Evolutionary conservation across 2,113 vertebrate genomes (phyloP).

Genomic region (Cololabis saira): DNA sequence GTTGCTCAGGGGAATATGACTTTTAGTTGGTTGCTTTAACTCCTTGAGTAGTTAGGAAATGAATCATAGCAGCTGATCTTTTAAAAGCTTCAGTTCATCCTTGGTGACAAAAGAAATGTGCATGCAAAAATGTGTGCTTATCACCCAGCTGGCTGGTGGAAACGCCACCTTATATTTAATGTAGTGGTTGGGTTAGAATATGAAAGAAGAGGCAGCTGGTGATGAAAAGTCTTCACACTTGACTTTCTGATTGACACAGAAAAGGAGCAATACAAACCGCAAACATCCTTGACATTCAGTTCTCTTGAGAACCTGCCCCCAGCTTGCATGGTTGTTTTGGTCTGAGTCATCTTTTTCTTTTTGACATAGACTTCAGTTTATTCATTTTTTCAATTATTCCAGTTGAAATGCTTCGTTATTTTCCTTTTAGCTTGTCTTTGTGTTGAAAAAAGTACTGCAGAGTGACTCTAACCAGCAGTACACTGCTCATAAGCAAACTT

Average conservation of each 20-base stretch:
- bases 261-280: conserved; percentile 28
- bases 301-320: neutral
- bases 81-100: conserved; percentile 38
- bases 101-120: conserved; percentile 1
- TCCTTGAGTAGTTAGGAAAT: conserved; percentile 49
- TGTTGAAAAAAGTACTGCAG: no score
- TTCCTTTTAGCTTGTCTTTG: no score
- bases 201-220: conserved; percentile 26
- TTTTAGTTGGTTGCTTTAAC: conserved; percentile 34
- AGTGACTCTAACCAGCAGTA: no score
- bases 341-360: conserved; percentile 26
- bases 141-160: conserved; percentile 35
- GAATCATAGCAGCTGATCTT: conserved; percentile 40
- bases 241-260: conserved; percentile 51
- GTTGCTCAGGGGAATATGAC: neutral
- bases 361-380: conserved; percentile 36
- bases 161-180: conserved; percentile 15
- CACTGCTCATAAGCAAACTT: no score
- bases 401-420: conserved; percentile 28
- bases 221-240: conserved; percentile 43
- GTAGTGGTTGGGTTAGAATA: conserved; percentile 7
- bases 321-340: conserved; percentile 18
- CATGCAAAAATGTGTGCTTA: conserved; percentile 23
- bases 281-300: conserved; percentile 6
- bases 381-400: no score